Conservation (phyloP, 1,140 invertebrate genomes). For the Arctopsyche grandis region DNA sequence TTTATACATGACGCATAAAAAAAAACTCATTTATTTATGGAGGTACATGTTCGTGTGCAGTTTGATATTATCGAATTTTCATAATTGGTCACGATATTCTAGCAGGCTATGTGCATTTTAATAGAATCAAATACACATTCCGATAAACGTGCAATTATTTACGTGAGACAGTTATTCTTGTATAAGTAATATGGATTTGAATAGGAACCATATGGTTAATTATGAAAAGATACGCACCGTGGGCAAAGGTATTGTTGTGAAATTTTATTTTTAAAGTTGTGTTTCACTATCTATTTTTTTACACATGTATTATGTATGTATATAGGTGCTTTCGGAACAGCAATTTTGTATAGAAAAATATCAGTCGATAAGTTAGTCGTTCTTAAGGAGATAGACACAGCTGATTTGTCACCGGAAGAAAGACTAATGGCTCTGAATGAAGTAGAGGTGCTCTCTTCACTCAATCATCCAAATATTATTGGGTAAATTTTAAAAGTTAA, state of each 20-base stretch:
- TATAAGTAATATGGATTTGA: background rate
- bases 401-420: conserved; percentile 75
- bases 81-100: conserved; percentile 1
- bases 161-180: background rate
- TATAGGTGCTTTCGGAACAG: conserved; percentile 79
- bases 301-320: background rate
- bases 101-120: background rate
- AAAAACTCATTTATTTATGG: too few species aligned
- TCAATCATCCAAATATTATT: conserved; percentile 81
- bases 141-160: background rate
- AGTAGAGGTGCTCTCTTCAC: conserved; percentile 75
- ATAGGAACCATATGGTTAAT: conserved; percentile 28
- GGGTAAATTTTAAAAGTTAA: conserved; percentile 55
- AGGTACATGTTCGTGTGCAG: too few species aligned
- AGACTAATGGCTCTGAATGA: conserved; percentile 81
- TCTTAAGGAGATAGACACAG: conserved; percentile 81
- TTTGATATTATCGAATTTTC: background rate
- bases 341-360: conserved; percentile 75
- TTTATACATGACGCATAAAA: too few species aligned
- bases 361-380: conserved; percentile 75
- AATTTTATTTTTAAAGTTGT: too few species aligned
- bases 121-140: background rate
- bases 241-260: conserved; percentile 44
- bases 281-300: background rate
- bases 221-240: conserved; percentile 52